Percentiles rank a stretch among this genome's conserved stretches.
Conservation (phyloP, 2,113 vertebrate species). For the Harpagus bidentatus region DNA sequence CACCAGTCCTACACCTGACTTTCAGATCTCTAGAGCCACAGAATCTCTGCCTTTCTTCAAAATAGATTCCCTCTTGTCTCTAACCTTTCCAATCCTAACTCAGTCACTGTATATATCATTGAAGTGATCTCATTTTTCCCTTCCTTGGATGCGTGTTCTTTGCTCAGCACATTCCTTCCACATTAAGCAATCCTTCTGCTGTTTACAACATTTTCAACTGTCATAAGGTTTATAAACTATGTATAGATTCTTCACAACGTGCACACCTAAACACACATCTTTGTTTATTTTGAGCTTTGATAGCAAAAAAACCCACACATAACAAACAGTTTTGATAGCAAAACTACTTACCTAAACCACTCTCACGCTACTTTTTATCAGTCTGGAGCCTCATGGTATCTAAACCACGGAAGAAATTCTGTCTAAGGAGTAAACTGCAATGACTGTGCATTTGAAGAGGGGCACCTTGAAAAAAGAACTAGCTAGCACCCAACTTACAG, state of each 20-base stretch:
- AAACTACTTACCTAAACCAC: neutral
- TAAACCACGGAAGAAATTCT: neutral
- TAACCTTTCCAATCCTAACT: neutral
- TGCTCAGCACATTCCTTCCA: conserved; percentile 38
- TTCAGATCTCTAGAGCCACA: neutral
- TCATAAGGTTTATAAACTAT: neutral
- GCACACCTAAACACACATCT: neutral
- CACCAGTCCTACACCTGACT: neutral
- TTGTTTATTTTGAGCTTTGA: neutral
- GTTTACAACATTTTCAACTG: neutral
- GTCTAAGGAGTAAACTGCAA: neutral
- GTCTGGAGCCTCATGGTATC: neutral
- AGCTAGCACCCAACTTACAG: neutral
- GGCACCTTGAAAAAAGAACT: neutral
- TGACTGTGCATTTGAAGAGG: neutral
- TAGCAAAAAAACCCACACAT: neutral
- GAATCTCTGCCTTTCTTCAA: neutral
- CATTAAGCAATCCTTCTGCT: neutral
- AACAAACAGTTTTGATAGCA: neutral
- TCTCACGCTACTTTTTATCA: neutral
- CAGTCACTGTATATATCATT: neutral
- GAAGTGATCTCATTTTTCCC: neutral
- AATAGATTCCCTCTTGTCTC: neutral
- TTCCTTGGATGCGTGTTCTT: neutral
- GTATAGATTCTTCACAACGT: neutral